phyloP scores from a whole-genome alignment of 2,113 vertebrate species.

The Mus spicilegus region DNA sequence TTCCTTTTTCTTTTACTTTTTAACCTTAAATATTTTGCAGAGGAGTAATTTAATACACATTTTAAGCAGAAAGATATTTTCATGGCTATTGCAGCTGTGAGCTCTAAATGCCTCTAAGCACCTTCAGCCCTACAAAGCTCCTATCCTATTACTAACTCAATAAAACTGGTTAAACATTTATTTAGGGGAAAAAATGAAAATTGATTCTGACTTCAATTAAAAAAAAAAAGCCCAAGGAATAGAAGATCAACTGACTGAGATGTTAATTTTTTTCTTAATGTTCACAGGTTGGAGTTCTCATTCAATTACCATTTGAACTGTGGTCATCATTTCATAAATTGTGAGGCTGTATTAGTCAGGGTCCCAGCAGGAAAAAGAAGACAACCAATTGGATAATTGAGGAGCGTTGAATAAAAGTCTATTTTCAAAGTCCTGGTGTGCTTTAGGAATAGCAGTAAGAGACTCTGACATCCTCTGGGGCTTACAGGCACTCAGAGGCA shows the following conservation, averaged over 20 bases:
- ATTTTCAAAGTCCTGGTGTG: background rate
- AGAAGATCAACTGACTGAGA: conserved; percentile 4
- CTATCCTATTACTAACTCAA: conserved; percentile 40
- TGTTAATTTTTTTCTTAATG: conserved; percentile 31
- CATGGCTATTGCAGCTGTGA: background rate
- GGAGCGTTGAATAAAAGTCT: conserved; percentile 3
- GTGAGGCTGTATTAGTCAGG: conserved; percentile 19
- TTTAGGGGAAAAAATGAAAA: background rate
- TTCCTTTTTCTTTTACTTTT: conserved; percentile 1
- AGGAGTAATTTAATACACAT: conserved; percentile 39
- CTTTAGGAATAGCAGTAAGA: background rate
- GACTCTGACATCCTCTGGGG: background rate
- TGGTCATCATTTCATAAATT: conserved; percentile 48
- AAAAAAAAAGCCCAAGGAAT: conserved; percentile 10
- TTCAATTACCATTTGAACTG: conserved; percentile 61
- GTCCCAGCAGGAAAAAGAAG: conserved; percentile 49
- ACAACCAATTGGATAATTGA: background rate
- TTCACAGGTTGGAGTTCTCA: conserved; percentile 61
- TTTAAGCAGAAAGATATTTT: conserved; percentile 62
- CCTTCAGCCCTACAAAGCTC: conserved; percentile 21
- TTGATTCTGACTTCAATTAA: background rate
- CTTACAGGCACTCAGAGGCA: background rate
- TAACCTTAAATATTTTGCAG: conserved; percentile 43
- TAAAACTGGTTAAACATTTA: conserved; percentile 64
- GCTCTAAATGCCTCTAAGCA: conserved; percentile 37